Conservation (phyloP, 2,113 vertebrate species). For the Antechinus flavipes region DNA sequence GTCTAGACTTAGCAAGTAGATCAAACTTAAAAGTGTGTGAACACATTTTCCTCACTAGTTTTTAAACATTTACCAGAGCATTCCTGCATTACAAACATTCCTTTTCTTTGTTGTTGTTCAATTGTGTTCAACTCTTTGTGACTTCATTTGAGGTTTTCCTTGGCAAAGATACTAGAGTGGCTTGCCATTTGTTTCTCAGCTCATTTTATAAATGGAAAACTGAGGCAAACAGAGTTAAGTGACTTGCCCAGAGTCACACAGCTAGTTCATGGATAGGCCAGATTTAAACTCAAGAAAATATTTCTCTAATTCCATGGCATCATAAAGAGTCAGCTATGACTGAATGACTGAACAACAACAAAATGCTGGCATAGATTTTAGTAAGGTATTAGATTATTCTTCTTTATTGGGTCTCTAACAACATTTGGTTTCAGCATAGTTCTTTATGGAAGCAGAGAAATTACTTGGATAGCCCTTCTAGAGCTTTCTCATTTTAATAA, state of each 20-base stretch:
- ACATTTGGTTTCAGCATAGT: background rate
- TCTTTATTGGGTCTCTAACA: background rate
- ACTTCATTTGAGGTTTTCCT: too few species aligned
- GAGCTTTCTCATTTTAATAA: background rate
- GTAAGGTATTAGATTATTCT: background rate
- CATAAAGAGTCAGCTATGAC: background rate
- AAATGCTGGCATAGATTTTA: background rate
- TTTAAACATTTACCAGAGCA: background rate
- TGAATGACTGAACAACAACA: background rate
- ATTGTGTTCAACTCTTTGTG: too few species aligned
- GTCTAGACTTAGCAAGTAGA: background rate
- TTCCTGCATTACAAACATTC: background rate
- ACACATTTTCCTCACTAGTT: background rate
- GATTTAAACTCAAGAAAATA: too few species aligned
- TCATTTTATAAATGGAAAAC: too few species aligned
- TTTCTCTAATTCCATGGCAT: background rate
- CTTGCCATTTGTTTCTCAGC: too few species aligned
- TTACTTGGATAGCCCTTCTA: constrained; percentile 1
- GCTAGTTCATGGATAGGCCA: too few species aligned
- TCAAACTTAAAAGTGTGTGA: background rate
- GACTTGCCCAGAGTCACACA: too few species aligned
- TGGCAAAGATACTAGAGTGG: too few species aligned
- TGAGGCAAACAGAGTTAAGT: too few species aligned
- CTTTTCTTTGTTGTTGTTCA: background rate
- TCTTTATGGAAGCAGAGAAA: background rate